phyloP scores from a whole-genome alignment of 2,888 invertebrate species.

The Elysia crispata region DNA sequence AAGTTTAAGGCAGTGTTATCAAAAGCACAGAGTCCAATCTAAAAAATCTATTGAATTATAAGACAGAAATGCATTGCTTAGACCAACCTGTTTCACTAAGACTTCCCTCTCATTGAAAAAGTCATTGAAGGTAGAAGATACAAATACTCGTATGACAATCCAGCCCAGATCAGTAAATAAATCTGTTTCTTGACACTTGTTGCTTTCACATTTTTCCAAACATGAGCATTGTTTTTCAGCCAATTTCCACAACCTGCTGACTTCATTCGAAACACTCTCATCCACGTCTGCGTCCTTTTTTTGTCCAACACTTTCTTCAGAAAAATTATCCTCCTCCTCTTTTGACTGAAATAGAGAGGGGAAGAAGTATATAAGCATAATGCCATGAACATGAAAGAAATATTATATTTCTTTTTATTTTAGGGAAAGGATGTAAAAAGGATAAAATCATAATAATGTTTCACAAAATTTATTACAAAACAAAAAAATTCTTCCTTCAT shows the following conservation, averaged over 20 bases:
- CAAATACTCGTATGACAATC: conserved; percentile 74
- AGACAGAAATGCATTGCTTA: not conserved
- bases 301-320: no score
- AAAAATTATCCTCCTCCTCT: no score
- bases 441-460: no score
- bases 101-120: conserved; percentile 75
- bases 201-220: no score
- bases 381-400: no score
- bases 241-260: conserved; percentile 27
- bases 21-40: not conserved
- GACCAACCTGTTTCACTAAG: conserved; percentile 72
- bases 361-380: no score
- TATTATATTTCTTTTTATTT: no score
- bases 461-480: no score
- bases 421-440: no score
- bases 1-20: no score
- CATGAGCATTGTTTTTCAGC: conserved; percentile 31
- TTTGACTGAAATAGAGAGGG: no score
- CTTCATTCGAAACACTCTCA: conserved; percentile 3
- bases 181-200: not conserved
- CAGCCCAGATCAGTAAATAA: conserved; percentile 56
- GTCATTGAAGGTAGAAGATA: conserved; percentile 76
- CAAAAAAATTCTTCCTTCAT: no score
- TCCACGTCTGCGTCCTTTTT: conserved; percentile 29
- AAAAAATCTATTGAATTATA: not conserved